Conservation (phyloP, 1,140 invertebrate species). For the Bombus superbus region DNA sequence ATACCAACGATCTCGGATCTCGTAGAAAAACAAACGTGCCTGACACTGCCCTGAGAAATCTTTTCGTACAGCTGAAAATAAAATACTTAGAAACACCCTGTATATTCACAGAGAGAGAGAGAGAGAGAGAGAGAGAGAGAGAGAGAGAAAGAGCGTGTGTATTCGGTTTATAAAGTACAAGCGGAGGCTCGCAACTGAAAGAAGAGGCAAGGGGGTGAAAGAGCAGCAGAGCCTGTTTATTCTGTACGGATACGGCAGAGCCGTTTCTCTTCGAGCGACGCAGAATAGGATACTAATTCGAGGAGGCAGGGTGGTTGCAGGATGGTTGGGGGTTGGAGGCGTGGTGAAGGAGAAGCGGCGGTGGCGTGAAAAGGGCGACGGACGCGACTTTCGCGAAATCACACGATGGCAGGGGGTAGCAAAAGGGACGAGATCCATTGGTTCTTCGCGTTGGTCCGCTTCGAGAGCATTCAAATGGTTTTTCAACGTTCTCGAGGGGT, state of each 20-base stretch:
- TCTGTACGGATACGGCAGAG: background rate
- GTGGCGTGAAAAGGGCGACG: slow-evolving; percentile 9
- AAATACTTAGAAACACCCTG: background rate
- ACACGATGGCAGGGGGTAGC: background rate
- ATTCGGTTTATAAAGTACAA: slow-evolving; percentile 28
- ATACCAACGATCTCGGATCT: too few species aligned
- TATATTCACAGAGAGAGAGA: background rate
- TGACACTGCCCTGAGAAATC: too few species aligned
- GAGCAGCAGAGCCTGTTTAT: slow-evolving; percentile 9
- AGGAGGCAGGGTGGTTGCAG: background rate
- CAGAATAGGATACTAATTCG: slow-evolving; percentile 46
- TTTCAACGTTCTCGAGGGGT: background rate
- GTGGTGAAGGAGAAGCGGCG: background rate
- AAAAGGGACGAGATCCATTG: slow-evolving; percentile 5
- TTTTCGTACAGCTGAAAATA: background rate
- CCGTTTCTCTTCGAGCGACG: background rate
- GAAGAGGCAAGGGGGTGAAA: background rate
- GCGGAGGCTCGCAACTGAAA: background rate
- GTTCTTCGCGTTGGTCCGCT: slow-evolving; percentile 6
- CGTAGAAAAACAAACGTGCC: too few species aligned
- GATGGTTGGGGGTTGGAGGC: background rate
- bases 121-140: background rate
- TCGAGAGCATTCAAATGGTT: slow-evolving; percentile 5
- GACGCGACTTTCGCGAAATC: slow-evolving; percentile 8
- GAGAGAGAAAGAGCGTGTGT: background rate